Evolutionary conservation across 2,888 invertebrate species (phyloP), one percentile per base, ranked within the genome.

Genomic region (Drosophila kanekoi): DNA sequence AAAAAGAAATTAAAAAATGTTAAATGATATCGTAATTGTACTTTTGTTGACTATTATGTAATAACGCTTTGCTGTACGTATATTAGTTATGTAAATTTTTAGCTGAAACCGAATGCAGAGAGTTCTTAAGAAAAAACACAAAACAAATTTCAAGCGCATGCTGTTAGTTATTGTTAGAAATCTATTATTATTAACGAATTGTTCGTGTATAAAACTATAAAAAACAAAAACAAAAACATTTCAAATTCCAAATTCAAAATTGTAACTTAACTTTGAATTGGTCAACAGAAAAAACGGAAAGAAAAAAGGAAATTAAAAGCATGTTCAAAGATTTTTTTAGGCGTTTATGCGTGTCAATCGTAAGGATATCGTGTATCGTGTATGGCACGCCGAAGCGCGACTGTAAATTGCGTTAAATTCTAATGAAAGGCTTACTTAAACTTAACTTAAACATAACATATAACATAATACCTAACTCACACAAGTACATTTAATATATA

Each of bases 1-100:
- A 48, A 53, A 63, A n/a, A n/a, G n/a, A n/a, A n/a, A n/a, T n/a
- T n/a, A n/a, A n/a, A n/a, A 57, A 66, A 54, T 72, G 73, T 62
- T 68, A 64, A 72, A 76, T 63, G 57, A 64, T 77, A 80, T 71
- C 77, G 81, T 79, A 81, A 82, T 84, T 80, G 75, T 89, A 87
- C 79, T 83, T 88, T 88, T 90, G 90, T 88, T 90, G 90, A 90
- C 89, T 88, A 88, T 90, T 88, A 87, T 72, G 83, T 83, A 77
- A 89, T 79, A 79, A 72, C 83, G 89, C 90, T 89, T 85, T 77
- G 79, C 79, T 89, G 79, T 90, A 75, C 77, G 77, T 89, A 77
- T 81, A 87, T 87, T 85, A 85, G 86, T 87, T 90, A 72, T 80
- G 78, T 82, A 86, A 54, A 78, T 81, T 87, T 70, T 70, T 80